phyloP scores from a whole-genome alignment of 37 sponge, comb jelly and placozoan species.

The Cliona cf. orientalis region DNA sequence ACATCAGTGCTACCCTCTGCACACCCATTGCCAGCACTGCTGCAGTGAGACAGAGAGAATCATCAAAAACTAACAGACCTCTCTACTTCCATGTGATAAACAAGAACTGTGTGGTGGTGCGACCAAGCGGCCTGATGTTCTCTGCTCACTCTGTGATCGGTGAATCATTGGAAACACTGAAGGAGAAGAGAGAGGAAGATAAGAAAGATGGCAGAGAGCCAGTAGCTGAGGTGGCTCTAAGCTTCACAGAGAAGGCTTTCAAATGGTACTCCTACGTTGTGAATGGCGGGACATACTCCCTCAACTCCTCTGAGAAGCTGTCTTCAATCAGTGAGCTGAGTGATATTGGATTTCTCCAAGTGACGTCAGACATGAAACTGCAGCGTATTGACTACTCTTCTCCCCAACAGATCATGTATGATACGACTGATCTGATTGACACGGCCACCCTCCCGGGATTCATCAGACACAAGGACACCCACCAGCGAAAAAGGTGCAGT shows the following conservation, averaged over 20 bases:
- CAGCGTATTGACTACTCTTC: not conserved
- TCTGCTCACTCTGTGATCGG: not conserved
- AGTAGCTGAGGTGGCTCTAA: not conserved
- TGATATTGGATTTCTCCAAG: not conserved
- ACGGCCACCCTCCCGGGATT: too few species aligned
- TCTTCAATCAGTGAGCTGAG: not conserved
- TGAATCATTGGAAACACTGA: not conserved
- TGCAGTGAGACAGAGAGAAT: not conserved
- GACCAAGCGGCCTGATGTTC: not conserved
- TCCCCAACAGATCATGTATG: too few species aligned
- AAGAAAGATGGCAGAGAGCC: not conserved
- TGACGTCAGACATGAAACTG: conserved; percentile 4
- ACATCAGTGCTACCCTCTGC: too few species aligned
- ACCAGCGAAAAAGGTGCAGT: too few species aligned
- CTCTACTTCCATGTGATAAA: conserved; percentile 10
- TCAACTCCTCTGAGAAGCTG: not conserved
- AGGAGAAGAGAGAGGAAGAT: not conserved
- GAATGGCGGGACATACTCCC: conserved; percentile 18
- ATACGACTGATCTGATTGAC: conserved; percentile 16
- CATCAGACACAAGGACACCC: too few species aligned
- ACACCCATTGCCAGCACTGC: not conserved
- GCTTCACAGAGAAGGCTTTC: conserved; percentile 4
- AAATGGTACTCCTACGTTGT: conserved; percentile 14
- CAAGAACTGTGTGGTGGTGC: not conserved
- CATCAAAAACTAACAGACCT: not conserved